These are phyloP conservation scores for Pelmatolapia mariae DNA, from an alignment of 2,113 vertebrate genomes.

Conservation along the genomic window DNA sequence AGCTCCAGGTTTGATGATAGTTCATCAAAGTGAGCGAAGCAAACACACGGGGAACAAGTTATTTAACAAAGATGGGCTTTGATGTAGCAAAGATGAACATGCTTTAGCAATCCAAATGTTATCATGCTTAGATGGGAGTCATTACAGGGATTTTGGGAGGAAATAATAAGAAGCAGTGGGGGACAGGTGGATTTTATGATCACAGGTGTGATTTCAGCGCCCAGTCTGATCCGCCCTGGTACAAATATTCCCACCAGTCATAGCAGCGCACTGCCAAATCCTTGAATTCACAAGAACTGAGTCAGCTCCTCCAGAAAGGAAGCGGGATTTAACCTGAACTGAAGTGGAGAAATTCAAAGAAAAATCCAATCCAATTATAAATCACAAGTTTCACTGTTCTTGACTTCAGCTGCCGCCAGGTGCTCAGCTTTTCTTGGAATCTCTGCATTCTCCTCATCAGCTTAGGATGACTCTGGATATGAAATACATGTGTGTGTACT, in stretches of 20 bases:
- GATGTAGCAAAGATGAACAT: conserved; percentile 59
- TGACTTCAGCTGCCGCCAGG: not conserved
- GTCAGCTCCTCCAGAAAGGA: not conserved
- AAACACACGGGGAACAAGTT: not conserved
- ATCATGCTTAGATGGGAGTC: conserved; percentile 38
- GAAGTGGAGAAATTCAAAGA: not conserved
- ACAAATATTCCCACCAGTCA: not conserved
- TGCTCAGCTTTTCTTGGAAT: conserved; percentile 12
- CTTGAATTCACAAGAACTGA: not conserved
- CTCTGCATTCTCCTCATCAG: not conserved
- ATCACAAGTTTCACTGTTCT: not conserved
- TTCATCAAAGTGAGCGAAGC: conserved; percentile 38
- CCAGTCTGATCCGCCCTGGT: not conserved
- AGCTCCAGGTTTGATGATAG: conserved; percentile 35
- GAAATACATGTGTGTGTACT: not conserved
- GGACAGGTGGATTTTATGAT: conserved; percentile 45
- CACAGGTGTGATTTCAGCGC: conserved; percentile 5
- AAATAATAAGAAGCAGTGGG: not conserved
- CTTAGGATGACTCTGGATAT: not conserved
- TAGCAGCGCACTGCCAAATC: not conserved
- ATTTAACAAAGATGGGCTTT: conserved; percentile 47
- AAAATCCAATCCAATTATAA: not conserved
- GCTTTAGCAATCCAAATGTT: conserved; percentile 60
- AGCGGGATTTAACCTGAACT: not conserved
- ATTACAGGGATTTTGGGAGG: conserved; percentile 29